Evolutionary conservation across 2,888 invertebrate genomes (phyloP).

Genomic region (Acheta domesticus): DNA sequence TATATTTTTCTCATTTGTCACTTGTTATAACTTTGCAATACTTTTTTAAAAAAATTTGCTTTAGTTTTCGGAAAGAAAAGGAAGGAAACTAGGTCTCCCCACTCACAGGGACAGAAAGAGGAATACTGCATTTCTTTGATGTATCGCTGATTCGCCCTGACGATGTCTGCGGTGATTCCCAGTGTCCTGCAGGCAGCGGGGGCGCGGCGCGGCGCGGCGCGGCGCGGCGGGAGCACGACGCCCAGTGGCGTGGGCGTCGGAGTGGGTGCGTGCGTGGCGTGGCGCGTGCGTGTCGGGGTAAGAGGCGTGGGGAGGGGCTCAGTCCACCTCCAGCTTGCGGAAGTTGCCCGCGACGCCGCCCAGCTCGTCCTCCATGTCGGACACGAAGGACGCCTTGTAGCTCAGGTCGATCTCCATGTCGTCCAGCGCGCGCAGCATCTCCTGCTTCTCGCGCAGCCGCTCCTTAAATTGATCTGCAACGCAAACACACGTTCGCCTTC

Average conservation of each 20-base stretch:
- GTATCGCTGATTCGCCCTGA: too few species aligned
- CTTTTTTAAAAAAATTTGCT: too few species aligned
- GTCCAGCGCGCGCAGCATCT: slow-evolving; percentile 43
- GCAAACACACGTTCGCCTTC: not conserved
- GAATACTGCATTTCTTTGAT: too few species aligned
- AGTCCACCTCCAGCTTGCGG: slow-evolving; percentile 38
- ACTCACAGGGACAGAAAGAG: too few species aligned
- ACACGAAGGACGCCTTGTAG: slow-evolving; percentile 31
- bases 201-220: too few species aligned
- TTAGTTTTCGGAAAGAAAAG: too few species aligned
- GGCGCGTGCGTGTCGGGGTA: not conserved
- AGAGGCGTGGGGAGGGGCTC: not conserved
- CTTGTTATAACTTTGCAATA: too few species aligned
- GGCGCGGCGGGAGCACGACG: too few species aligned
- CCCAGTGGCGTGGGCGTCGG: not conserved
- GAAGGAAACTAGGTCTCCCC: too few species aligned
- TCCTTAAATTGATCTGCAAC: slow-evolving; percentile 44
- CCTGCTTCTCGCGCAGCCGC: slow-evolving; percentile 42
- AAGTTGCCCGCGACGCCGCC: slow-evolving; percentile 38
- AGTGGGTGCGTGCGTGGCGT: not conserved
- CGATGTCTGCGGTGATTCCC: too few species aligned
- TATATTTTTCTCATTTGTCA: too few species aligned
- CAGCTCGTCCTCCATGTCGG: slow-evolving; percentile 37
- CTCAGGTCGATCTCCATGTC: slow-evolving; percentile 44
- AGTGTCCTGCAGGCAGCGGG: too few species aligned